Evolutionary conservation across 2,888 invertebrate genomes (phyloP), one percentile per base, ranked within the genome.

Genomic region (Meliscaeva auricollis): DNA sequence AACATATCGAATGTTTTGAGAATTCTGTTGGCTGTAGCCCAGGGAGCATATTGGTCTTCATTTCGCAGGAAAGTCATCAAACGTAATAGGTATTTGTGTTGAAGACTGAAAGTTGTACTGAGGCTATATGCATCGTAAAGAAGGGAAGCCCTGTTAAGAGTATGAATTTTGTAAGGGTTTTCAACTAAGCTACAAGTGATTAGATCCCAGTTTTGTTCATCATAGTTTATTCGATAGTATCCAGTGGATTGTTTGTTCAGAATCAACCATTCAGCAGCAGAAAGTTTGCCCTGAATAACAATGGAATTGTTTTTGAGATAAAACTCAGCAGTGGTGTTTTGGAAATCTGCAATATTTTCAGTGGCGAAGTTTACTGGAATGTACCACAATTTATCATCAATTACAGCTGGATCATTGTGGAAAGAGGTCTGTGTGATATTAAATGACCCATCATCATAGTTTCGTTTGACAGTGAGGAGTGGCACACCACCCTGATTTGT

Each of bases 131-230:
- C 94, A 90, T 99, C 98, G 87, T 97, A 96, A 13, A 99, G 93
- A 56, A 98, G 93, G 90, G 98, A 97, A 0, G 97, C 97, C 50
- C 98, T 93, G 90, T 97, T 97, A 66, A 95, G 94, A 0, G 95
- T 93, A 87, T 96, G 94, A 77, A 98, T 96, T 74, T 94, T 94
- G 88, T 93, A 92, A 79, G 94, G 95, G 8, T 93, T 93, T 2
- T 93, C 92, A 13, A 94, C 94, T 95, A 93, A 58, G 94, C 88
- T 94, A 15, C 94, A 91, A 20, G 93, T 94, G 1, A 97, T 93
- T 0, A 94, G 92, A 0, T 92, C 89, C 96, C 96, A 97, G 89
- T 96, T 96, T 0, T 90, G 89, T 0, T 89, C 87, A 56, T 96
- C 96, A 88, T 97, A 97, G 89, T 96, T 95, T 3, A 96, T 94